Conservation (phyloP, 2,113 vertebrate species). For the Eclectus roratus region DNA sequence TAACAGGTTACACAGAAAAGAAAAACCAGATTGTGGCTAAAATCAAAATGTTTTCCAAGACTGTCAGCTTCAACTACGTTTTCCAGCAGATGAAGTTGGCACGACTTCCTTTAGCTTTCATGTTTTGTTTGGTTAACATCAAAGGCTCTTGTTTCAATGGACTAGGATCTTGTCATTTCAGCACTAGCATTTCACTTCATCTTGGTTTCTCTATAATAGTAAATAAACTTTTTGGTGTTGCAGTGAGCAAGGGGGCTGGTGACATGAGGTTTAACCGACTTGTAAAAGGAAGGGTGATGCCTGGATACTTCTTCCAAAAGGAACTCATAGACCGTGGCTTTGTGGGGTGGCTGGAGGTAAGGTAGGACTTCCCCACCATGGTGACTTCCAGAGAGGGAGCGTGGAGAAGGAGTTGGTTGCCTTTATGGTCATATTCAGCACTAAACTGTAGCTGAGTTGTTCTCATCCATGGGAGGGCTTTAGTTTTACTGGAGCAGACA, state of each 20-base stretch:
- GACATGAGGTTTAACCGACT: neutral
- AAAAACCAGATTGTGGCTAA: neutral
- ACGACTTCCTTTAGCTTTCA: conserved; percentile 8
- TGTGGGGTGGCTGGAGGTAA: neutral
- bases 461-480: neutral
- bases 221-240: neutral
- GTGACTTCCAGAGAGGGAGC: neutral
- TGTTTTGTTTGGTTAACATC: conserved; percentile 9
- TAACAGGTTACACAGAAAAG: neutral
- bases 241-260: neutral
- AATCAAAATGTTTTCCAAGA: neutral
- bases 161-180: neutral
- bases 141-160: neutral
- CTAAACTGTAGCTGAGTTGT: neutral
- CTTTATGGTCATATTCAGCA: neutral
- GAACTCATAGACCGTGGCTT: neutral
- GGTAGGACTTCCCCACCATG: neutral
- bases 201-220: neutral
- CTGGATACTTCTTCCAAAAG: neutral
- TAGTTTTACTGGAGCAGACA: neutral
- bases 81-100: neutral
- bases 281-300: neutral
- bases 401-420: neutral
- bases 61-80: neutral
- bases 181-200: neutral